phyloP scores from a whole-genome alignment of 2,888 invertebrate species.

The Cepaea hortensis region DNA sequence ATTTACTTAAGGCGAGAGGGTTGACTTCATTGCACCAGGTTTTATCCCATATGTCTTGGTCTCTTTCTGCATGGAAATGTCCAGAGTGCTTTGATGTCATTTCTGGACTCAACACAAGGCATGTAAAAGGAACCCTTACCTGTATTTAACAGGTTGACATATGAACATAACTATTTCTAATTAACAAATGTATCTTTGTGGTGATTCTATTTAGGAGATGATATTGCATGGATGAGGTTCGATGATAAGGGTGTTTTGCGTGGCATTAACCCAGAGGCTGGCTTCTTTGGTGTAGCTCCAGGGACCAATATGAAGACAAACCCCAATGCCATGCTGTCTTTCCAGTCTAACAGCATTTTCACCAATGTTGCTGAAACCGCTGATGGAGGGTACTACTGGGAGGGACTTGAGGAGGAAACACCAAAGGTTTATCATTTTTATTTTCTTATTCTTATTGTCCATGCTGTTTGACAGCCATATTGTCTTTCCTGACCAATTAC shows the following conservation, averaged over 20 bases:
- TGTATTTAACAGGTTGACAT: too few relatives aligned
- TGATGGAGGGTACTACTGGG: conserved; percentile 98
- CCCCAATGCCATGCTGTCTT: conserved; percentile 95
- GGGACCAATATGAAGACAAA: conserved; percentile 94
- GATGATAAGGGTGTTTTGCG: conserved; percentile 84
- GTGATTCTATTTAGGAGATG: conserved; percentile 80
- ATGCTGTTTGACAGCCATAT: not conserved
- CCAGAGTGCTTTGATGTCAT: too few relatives aligned
- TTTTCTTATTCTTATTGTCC: not conserved
- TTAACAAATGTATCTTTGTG: not conserved
- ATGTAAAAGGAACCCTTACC: too few relatives aligned
- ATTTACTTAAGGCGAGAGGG: too few relatives aligned
- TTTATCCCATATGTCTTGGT: too few relatives aligned
- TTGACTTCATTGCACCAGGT: too few relatives aligned
- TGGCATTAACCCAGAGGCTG: conserved; percentile 98
- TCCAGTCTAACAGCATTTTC: conserved; percentile 94
- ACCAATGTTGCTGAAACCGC: conserved; percentile 96
- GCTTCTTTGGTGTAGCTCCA: conserved; percentile 99
- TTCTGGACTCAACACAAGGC: too few relatives aligned
- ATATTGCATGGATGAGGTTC: conserved; percentile 90
- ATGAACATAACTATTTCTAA: too few relatives aligned
- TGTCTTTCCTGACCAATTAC: too few relatives aligned
- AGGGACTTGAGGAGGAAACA: conserved; percentile 90
- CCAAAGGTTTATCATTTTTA: conserved; percentile 51
- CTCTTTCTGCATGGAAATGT: too few relatives aligned